Evolutionary conservation across 2,113 vertebrate species (phyloP).

Genomic region (Ailuropoda melanoleuca): DNA sequence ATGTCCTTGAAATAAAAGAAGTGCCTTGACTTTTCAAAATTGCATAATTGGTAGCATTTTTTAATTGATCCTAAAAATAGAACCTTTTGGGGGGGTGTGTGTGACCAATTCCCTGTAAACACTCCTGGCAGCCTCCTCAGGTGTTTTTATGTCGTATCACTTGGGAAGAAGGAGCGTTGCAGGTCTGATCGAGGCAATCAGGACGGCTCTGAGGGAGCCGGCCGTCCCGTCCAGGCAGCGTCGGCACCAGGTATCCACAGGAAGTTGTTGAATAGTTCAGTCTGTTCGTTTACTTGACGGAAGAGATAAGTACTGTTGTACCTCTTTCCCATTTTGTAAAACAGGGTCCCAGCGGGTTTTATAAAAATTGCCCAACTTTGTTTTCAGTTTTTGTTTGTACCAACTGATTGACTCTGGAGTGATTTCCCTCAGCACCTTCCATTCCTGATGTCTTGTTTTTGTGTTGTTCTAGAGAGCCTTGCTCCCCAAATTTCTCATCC

Average conservation of each 20-base stretch:
- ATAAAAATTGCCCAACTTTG: neutral
- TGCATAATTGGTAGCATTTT: neutral
- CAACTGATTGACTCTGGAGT: fast-evolving
- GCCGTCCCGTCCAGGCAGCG: fast-evolving
- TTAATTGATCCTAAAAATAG: neutral
- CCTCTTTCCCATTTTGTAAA: neutral
- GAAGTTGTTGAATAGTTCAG: fast-evolving
- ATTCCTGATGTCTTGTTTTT: neutral
- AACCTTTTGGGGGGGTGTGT: neutral
- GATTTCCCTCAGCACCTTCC: neutral
- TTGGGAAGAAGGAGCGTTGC: neutral
- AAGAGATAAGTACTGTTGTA: fast-evolving
- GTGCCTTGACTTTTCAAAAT: neutral
- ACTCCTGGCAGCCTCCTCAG: neutral
- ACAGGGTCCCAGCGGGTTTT: neutral
- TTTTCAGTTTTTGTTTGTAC: neutral
- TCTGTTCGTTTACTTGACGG: fast-evolving
- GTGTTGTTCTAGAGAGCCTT: conserved; percentile 83
- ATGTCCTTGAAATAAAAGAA: neutral
- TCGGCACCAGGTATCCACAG: fast-evolving
- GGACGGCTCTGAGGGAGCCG: too few species aligned
- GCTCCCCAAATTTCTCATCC: conserved; percentile 93
- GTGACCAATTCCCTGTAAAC: neutral
- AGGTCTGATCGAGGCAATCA: fast-evolving
- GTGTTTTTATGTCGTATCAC: fast-evolving